These are phyloP conservation scores for Casuarius casuarius DNA, from an alignment of 2,113 vertebrate species.

Conservation along the genomic window DNA sequence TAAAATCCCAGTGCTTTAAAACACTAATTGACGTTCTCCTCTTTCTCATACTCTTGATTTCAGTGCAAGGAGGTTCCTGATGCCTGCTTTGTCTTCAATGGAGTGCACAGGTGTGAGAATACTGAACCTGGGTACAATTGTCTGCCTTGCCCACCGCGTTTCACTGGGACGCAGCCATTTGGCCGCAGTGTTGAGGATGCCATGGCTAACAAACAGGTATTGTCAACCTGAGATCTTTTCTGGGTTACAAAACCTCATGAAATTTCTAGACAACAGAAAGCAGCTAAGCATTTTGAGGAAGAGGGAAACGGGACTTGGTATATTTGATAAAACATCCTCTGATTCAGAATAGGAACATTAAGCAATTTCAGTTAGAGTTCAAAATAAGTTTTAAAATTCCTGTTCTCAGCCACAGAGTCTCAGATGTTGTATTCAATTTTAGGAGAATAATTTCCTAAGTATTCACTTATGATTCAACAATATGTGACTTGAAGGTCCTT, in stretches of 20 bases:
- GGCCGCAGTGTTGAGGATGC: conserved; percentile 90
- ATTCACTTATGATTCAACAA: neutral
- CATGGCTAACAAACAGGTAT: conserved; percentile 92
- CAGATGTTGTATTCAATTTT: neutral
- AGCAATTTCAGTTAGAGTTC: neutral
- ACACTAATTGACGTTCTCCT: neutral
- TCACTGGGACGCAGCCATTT: conserved; percentile 91
- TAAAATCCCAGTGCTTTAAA: neutral
- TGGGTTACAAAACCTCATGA: neutral
- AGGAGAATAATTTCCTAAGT: neutral
- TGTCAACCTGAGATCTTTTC: neutral
- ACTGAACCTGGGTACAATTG: conserved; percentile 97
- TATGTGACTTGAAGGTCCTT: neutral
- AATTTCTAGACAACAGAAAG: neutral
- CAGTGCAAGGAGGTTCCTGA: conserved; percentile 93
- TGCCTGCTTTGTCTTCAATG: conserved; percentile 88
- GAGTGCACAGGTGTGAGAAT: conserved; percentile 92
- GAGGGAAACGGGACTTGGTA: neutral
- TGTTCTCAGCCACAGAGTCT: neutral
- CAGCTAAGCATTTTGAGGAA: neutral
- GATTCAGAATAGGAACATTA: neutral
- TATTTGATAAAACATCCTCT: neutral
- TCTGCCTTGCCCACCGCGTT: conserved; percentile 90
- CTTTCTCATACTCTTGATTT: neutral
- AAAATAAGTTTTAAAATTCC: neutral